Conservation (phyloP, 2,797 vertebrate species). For the Myripristis jacobus region DNA sequence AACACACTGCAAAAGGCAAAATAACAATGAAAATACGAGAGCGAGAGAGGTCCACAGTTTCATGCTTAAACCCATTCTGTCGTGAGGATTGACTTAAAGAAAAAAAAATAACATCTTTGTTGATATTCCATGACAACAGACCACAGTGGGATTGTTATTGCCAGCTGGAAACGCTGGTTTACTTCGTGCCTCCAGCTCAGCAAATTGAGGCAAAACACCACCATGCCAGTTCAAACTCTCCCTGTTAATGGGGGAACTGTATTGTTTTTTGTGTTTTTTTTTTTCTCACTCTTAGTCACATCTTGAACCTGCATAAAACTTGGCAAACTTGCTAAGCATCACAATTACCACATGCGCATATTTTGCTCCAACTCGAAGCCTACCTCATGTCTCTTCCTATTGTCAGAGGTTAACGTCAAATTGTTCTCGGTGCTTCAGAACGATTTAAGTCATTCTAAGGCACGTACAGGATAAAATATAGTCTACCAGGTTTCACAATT, state of each 20-base stretch:
- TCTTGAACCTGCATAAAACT: conserved; percentile 70
- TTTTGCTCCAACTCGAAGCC: conserved; percentile 54
- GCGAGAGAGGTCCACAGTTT: conserved; percentile 73
- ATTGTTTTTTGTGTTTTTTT: conserved; percentile 60
- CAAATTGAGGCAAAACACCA: conserved; percentile 67
- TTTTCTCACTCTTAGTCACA: conserved; percentile 70
- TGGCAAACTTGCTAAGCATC: conserved; percentile 45
- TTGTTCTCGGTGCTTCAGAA: conserved; percentile 34
- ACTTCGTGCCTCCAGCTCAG: conserved; percentile 61
- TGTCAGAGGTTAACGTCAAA: conserved; percentile 45
- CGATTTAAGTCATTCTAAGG: conserved; percentile 65
- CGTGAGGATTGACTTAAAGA: conserved; percentile 58
- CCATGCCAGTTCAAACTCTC: conserved; percentile 67
- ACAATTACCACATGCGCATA: conserved; percentile 61
- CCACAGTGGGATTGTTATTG: conserved; percentile 75
- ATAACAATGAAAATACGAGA: conserved; percentile 55
- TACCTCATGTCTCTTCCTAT: conserved; percentile 43
- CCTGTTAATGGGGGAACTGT: conserved; percentile 60
- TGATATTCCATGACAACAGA: conserved; percentile 80
- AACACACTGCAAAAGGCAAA: conserved; percentile 66
- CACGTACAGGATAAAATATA: conserved; percentile 74
- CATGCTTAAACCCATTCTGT: conserved; percentile 59
- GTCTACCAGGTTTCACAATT: conserved; percentile 62
- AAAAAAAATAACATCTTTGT: conserved; percentile 75
- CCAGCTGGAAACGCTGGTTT: conserved; percentile 75